Base-by-base conservation (phyloP, 2,888 invertebrate genomes). In the Colletes collaris region DNA sequence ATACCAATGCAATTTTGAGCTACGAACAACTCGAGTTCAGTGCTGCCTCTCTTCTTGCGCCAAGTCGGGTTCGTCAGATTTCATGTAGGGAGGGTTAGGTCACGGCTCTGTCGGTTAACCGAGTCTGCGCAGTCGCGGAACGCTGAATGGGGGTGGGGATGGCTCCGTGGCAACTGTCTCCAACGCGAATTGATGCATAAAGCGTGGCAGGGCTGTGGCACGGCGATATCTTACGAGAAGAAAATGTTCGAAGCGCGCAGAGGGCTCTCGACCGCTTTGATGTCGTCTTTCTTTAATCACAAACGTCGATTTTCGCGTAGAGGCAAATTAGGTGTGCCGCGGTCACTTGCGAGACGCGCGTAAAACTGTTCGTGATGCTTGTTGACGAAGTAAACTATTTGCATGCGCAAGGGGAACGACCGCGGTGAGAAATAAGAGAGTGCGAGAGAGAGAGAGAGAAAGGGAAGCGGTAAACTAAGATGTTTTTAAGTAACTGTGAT, bases 401-500 rank as follows among this genome's bases (percentile, higher is more conserved):
- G 58, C 35, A 55, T 35, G 49, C n/a, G 37, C 50, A 37, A 27
- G 53, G 7, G 46, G 52, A 27, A 65, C 53, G 16, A 27, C 46
- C 19, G 56, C n/a, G 40, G 11, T 10, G 37, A 16, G 13, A 40
- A 27, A 19, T 44, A 49, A 44, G 52, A 46, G 13, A 10, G 62
- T 37, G 27, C 3, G 4, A 46, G 46, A 52, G 40, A 55, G n/a
- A 37, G n/a, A 66, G 40, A 68, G 35, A 37, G 44, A 68, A 50
- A 70, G 49, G 64, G 67, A 50, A 65, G 70, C 70, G 82, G 68
- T 76, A 81, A 76, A 78, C 75, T 84, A 86, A 81, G 86, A 72
- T 87, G 88, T 90, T 90, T 89, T 90, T 90, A 88, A 91, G 89
- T 92, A 91, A 91, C 92, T 92, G 92, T 92, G 92, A 92, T 92